These are phyloP conservation scores for Drosophila varians DNA, from an alignment of 1,140 invertebrate genomes.

Conservation along the genomic window DNA sequence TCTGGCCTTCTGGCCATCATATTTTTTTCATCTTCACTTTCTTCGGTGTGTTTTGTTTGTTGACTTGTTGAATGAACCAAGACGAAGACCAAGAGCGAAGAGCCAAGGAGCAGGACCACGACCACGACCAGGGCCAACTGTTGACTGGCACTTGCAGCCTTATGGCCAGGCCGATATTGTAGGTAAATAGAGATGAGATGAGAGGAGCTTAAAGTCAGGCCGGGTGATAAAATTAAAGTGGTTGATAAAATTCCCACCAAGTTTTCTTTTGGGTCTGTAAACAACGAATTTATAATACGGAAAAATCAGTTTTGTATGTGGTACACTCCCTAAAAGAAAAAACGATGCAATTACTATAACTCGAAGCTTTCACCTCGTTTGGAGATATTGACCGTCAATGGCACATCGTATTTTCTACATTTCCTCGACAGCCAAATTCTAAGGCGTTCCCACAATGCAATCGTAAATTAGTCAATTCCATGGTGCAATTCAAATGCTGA, in stretches of 20 bases:
- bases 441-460: constrained; percentile 44
- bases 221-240: neutral
- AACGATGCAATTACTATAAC: neutral
- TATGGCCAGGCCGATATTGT: constrained; percentile 37
- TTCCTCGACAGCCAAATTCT: constrained; percentile 7
- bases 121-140: constrained; percentile 50
- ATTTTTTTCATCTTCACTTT: constrained; percentile 39
- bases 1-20: neutral
- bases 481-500: constrained; percentile 51
- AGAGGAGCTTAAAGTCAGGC: constrained; percentile 15
- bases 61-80: constrained; percentile 73
- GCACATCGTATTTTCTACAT: neutral
- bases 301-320: neutral
- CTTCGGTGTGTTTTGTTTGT: constrained; percentile 59
- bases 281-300: neutral
- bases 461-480: constrained; percentile 45
- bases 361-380: constrained; percentile 2
- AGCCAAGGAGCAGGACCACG: constrained; percentile 21
- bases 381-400: constrained; percentile 20
- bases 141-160: constrained; percentile 57
- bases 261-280: neutral
- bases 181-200: constrained; percentile 29
- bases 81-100: constrained; percentile 2
- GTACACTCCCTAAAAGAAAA: neutral
- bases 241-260: neutral